These are phyloP conservation scores for Ammodytes marinus DNA, from an alignment of 2,113 vertebrate genomes.

Conservation along the genomic window DNA sequence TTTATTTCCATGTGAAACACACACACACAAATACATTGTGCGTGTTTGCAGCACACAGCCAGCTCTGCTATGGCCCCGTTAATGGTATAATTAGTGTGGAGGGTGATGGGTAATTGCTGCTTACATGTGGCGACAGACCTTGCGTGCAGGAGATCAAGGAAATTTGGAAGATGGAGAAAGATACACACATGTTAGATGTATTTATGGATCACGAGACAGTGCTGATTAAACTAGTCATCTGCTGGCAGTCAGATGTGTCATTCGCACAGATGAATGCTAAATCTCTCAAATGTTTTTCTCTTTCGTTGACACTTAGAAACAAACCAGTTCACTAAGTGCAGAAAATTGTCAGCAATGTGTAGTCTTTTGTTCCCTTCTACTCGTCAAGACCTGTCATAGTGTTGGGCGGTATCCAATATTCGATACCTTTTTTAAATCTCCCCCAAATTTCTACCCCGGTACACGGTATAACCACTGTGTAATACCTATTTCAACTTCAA, in stretches of 20 bases:
- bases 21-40: conserved; percentile 13
- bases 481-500: too few relatives aligned
- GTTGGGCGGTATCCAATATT: too few relatives aligned
- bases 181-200: conserved; percentile 15
- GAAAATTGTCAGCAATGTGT: conserved; percentile 9
- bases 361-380: background rate
- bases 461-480: too few relatives aligned
- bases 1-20: conserved; percentile 35
- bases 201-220: conserved; percentile 18
- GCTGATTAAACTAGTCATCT: conserved; percentile 51
- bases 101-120: conserved; percentile 72
- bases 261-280: conserved; percentile 15
- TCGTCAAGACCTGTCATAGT: background rate
- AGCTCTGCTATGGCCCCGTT: conserved; percentile 33
- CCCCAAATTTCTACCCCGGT: too few relatives aligned
- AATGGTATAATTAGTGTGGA: conserved; percentile 72
- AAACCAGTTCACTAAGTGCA: background rate
- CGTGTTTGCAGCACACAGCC: conserved; percentile 1
- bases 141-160: conserved; percentile 54
- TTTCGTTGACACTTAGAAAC: background rate
- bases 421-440: too few relatives aligned
- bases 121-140: conserved; percentile 58
- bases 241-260: conserved; percentile 31
- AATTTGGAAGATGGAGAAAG: conserved; percentile 17
- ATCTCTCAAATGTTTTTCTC: background rate